Evolutionary conservation across 1,140 invertebrate genomes (phyloP), one percentile per base, ranked within the genome.

Genomic region (Drosophila lowei): DNA sequence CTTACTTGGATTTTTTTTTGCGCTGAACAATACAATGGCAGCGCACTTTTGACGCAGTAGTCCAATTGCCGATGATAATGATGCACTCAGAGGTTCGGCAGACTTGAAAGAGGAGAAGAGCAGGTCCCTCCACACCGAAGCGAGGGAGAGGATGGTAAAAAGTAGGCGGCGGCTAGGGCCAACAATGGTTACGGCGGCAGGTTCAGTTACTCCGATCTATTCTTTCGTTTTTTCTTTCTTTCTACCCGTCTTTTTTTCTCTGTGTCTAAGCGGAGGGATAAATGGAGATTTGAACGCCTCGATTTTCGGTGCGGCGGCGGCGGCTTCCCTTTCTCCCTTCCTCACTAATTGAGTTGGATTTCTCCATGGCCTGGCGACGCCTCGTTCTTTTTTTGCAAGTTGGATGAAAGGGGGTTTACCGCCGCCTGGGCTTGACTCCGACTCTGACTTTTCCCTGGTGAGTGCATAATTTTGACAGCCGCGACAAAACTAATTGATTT

Each of bases 51-150:
- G 73, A 89, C 79, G 86, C 80, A 89, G 85, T 90, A 89, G 85
- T 89, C 85, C 85, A 89, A 89, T 89, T 89, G 85, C 80, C 86
- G 85, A 81, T 90, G 80, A 90, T 89, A 86, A 89, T 89, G 85
- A 89, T 89, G 85, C 77, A 88, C 84, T 88, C 78, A 76, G 59
- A 23, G 13, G 6, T 57, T 60, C 86, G 86, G 86, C 75, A 64
- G 38, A 89, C 48, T 72, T 90, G 50, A 86, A 89, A 89, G 67
- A 16, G 30, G 34, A 13, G 11, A 53, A 15, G 52, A 16, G 38
- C 38, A 16, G 15, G 21, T 21, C 6, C 15, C 7, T 21, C 9
- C 15, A 11, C 6, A 8, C n/a, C n/a, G 6, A 1, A 4, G 30
- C 25, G 25, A 42, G 13, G 47, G 15, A 30, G 38, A 64, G 38